Evolutionary conservation across 2,797 vertebrate species (phyloP), one percentile per base, ranked within the genome.

Genomic region (Gymnothorax javanicus): DNA sequence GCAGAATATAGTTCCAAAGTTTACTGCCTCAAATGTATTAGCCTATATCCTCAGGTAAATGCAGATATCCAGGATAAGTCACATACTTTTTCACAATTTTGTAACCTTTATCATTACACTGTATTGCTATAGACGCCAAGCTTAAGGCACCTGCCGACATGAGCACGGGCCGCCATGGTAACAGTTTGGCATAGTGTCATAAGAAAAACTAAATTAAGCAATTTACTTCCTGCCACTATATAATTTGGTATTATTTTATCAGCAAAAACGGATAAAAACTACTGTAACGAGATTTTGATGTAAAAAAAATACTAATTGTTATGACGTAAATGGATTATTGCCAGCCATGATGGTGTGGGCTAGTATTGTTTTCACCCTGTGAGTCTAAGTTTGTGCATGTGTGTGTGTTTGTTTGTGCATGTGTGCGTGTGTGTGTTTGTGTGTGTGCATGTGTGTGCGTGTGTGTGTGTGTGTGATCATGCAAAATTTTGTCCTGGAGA

Each of bases 121-220:
- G 15, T 52, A 52, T 54, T 79, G 43, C 17, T 7, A 50, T 50
- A 54, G 6, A 17, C 15, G 52, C 23, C 43, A 79, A 79, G 33
- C 54, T 8, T 43, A 79, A 7, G 75, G 75, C 43, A 52, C 17
- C 75, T 79, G 54, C 15, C 75, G 23, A 52, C 43, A n/a, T 13
- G 4, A 79, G 43, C 75, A 79, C 75, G 52, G 50, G 43, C 75
- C 75, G 54, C 33, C 33, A 43, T 43, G 33, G 33, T 43, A 43
- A 43, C 33, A 43, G 33, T 43, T 43, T 43, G 33, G 33, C 33
- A 43, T 25, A 15, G 4, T 17, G 57, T 2, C 15, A 15, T 83
- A 60, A 15, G 82, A 59, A 60, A 83, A 60, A 54, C 75, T 15
- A 83, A 83, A 60, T 60, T 27, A 59, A 88, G 71, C 59, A 54